phyloP scores from a whole-genome alignment of 64 coral and sea anemone species.

The Montipora efflorescens region DNA sequence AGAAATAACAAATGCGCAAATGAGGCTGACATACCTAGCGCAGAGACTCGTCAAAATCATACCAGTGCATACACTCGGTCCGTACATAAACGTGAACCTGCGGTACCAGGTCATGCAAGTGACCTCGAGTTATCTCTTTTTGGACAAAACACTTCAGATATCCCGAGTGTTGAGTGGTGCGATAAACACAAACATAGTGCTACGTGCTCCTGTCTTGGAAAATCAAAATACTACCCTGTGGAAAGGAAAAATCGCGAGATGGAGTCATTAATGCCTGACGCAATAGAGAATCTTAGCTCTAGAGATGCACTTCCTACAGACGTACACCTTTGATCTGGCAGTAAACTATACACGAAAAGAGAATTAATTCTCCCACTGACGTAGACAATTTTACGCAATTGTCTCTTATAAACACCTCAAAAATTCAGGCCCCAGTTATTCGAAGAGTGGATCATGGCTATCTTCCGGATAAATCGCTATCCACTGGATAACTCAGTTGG shows the following conservation, averaged over 20 bases:
- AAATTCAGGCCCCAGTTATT: too few relatives aligned
- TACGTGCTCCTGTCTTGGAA: conserved; percentile 64
- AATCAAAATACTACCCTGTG: conserved; percentile 49
- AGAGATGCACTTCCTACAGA: background rate
- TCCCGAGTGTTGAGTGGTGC: background rate
- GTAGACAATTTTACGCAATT: too few relatives aligned
- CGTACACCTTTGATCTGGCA: background rate
- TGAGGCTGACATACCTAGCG: background rate
- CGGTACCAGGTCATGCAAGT: background rate
- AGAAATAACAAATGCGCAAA: background rate
- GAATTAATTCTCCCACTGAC: too few relatives aligned
- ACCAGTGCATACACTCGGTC: conserved; percentile 29
- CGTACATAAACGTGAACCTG: conserved; percentile 27
- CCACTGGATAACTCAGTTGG: too few relatives aligned
- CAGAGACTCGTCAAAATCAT: background rate
- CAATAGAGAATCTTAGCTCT: background rate
- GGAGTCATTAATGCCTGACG: conserved; percentile 33
- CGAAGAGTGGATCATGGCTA: too few relatives aligned
- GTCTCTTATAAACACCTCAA: too few relatives aligned
- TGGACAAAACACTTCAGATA: background rate
- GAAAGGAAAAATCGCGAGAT: conserved; percentile 31
- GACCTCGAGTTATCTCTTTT: conserved; percentile 30
- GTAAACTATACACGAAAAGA: too few relatives aligned
- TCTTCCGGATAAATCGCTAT: too few relatives aligned
- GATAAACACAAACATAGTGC: conserved; percentile 14